phyloP scores from a whole-genome alignment of 2,113 vertebrate genomes.

The Himantopus leucocephalus region DNA sequence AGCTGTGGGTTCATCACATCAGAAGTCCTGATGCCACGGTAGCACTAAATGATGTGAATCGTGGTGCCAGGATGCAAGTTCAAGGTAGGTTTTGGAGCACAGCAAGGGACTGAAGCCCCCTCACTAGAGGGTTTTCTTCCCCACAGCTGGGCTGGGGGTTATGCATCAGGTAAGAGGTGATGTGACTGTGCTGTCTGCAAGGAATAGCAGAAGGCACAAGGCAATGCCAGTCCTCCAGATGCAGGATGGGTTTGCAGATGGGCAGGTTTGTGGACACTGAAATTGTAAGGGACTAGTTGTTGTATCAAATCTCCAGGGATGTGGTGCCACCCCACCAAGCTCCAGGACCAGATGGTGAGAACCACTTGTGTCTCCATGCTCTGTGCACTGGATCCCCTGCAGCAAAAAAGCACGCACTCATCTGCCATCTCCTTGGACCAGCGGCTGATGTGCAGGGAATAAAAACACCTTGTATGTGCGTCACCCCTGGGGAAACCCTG shows the following conservation, averaged over 20 bases:
- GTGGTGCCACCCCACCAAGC: neutral
- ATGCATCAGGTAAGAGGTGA: neutral
- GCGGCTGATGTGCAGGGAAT: neutral
- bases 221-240: neutral
- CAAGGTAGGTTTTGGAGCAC: neutral
- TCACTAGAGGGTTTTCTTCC: neutral
- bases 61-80: neutral
- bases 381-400: neutral
- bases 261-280: neutral
- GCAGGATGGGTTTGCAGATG: neutral
- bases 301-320: neutral
- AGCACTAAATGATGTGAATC: neutral
- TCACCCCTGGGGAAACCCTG: neutral
- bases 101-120: neutral
- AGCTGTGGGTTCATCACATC: neutral
- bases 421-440: neutral
- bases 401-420: accelerated
- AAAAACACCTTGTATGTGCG: accelerated
- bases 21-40: neutral
- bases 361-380: neutral
- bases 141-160: neutral
- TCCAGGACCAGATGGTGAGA: neutral
- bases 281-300: accelerated
- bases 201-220: neutral
- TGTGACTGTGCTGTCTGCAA: neutral